Conservation (phyloP, 1,140 invertebrate species). For the Ceratitis capitata region DNA sequence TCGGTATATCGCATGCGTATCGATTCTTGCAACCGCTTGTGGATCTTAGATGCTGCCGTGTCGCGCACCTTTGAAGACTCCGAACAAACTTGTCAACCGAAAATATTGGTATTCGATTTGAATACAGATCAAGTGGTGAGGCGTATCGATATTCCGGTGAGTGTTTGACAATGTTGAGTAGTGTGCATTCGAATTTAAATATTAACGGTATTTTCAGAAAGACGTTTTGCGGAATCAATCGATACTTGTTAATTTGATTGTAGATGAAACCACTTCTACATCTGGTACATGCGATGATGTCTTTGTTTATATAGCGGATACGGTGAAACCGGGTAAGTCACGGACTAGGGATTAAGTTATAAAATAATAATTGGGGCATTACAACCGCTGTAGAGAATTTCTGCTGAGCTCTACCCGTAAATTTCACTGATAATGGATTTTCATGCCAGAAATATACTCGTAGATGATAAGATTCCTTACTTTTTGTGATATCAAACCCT, state of each 20-base stretch:
- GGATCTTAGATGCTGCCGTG: not conserved
- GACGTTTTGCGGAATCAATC: conserved; percentile 12
- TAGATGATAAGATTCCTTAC: no score
- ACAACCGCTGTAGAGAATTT: no score
- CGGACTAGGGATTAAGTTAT: no score
- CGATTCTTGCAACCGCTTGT: conserved; percentile 10
- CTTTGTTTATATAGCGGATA: conserved; percentile 11
- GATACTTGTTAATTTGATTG: not conserved
- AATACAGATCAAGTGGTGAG: conserved; percentile 17
- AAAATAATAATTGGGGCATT: no score
- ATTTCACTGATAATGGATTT: no score
- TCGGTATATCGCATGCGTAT: conserved; percentile 29
- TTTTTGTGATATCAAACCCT: no score
- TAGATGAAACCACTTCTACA: not conserved
- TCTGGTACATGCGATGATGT: conserved; percentile 21
- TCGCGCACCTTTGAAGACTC: conserved; percentile 24
- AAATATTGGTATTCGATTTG: conserved; percentile 20
- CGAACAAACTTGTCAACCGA: conserved; percentile 11
- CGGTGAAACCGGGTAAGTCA: not conserved
- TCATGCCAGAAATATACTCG: no score
- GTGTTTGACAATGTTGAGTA: not conserved
- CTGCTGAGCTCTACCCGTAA: no score
- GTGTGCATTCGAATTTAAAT: not conserved
- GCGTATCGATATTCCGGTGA: not conserved
- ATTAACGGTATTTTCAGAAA: not conserved